Evolutionary conservation across 2,113 vertebrate genomes (phyloP), one percentile per base, ranked within the genome.

Genomic region (Planiliza haematocheilus): DNA sequence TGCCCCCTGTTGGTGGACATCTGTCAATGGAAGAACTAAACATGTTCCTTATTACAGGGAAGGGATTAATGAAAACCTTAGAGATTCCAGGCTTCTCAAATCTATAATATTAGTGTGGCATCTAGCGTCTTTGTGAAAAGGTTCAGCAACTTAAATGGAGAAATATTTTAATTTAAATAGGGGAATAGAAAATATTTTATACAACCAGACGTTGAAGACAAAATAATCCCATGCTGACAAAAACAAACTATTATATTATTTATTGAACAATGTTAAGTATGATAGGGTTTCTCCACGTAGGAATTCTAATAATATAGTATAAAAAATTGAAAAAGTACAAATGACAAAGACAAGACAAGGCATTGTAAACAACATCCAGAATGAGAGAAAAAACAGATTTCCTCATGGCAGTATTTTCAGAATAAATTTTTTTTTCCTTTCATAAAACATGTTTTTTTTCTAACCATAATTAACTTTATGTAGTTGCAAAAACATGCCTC

Each of bases 311-410:
- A 87, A 87, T 91, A 91, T 91, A 85, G 92, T 94, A 94, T 93
- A 91, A 94, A 94, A 90, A 92, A 85, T 89, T 83, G 64, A 86
- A 92, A 93, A 94, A 93, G 91, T 94, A 94, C 92, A 94, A 94
- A 93, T 84, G 88, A 91, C 89, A 86, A 83, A 80, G 59, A 88
- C 84, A 55, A 77, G 72, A 91, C 86, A 70, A 89, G 63, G 81
- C 81, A 89, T 86, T 89, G 88, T 92, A 92, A 92, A 91, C 79
- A 84, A 91, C 88, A 91, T 90, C 72, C 64, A 92, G 68, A 85
- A 81, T 67, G 74, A 89, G 86, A 91, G 74, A 84, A 67, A 85
- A 64, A 56, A 79, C 64, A 17, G 48, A 69, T 66, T 82, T 88
- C 56, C 69, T 83, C 39, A 71, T 83, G 84, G 81, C 80, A 88